Percentiles rank a stretch among this genome's conserved stretches.
phyloP scores from a whole-genome alignment of 2,113 vertebrate genomes.

The Piprites chloris region DNA sequence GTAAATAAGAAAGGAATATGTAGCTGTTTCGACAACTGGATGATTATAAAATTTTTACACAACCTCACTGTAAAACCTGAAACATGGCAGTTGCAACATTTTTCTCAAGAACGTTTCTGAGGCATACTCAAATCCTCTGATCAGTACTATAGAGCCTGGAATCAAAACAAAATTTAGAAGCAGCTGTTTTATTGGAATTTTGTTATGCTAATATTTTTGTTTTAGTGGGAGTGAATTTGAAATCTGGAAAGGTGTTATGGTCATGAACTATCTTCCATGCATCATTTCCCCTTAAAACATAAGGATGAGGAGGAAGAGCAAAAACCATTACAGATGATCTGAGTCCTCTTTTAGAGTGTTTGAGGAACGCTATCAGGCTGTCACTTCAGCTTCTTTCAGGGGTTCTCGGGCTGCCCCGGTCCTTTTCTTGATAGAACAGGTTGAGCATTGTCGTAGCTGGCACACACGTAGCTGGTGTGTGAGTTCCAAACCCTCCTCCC shows the following conservation, averaged over 20 bases:
- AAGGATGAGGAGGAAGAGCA: not conserved
- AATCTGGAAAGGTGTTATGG: not conserved
- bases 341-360: not conserved
- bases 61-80: not conserved
- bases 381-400: not conserved
- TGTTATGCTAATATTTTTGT: not conserved
- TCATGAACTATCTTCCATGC: not conserved
- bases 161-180: not conserved
- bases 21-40: not conserved
- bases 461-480: no score
- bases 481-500: no score
- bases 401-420: not conserved
- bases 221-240: not conserved
- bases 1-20: not conserved
- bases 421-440: not conserved
- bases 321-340: accelerated
- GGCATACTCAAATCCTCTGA: not conserved
- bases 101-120: not conserved
- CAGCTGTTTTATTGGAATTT: not conserved
- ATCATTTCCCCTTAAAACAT: not conserved
- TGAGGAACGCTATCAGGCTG: not conserved
- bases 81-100: not conserved
- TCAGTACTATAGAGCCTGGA: not conserved
- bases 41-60: not conserved
- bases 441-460: not conserved